Evolutionary conservation across 1,140 invertebrate genomes (phyloP), one percentile per base, ranked within the genome.

Genomic region (Drosophila aff.): DNA sequence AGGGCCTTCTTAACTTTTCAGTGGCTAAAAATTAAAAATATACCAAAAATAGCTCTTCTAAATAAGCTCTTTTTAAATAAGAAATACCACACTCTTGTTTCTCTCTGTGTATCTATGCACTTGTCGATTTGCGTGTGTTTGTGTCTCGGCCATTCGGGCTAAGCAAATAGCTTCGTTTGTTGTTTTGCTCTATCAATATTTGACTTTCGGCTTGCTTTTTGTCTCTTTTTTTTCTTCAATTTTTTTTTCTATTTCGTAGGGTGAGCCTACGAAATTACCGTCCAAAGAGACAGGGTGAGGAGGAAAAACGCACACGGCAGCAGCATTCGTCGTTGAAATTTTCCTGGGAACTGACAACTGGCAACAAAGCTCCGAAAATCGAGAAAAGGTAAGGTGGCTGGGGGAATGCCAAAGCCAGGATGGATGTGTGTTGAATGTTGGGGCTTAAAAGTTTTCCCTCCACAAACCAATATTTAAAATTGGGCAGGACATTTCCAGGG

Each of bases 151-250:
- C 76, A 77, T 80, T 73, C 59, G 73, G 81, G 77, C 84, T 87
- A 87, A 87, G 84, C 84, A 87, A 87, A 87, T 89, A 89, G 81
- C 84, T 89, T 89, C 84, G 84, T 87, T 87, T 87, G 84, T 87
- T 87, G 81, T 87, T 87, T 89, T 89, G 77, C 78, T 87, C 81
- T 87, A 87, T 87, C 84, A 87, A 87, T 87, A 87, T 87, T 87
- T 87, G 84, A 87, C 84, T 87, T 87, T 87, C 85, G 81, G 84
- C 84, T 89, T 89, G 81, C n/a, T 46, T 41, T 60, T 43, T 50
- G 33, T 72, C 46, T 57, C 28, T 21, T 21, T 23, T 33, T n/a
- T 40, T 41, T 33, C 9, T 4, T 5, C 11, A 5, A 33, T 38
- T 2, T 26, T 18, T 18, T 58, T 47, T 26, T 55, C 18, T 53